These are phyloP conservation scores for Tenualosa ilisha DNA, from an alignment of 2,797 vertebrate genomes.

Conservation along the genomic window DNA sequence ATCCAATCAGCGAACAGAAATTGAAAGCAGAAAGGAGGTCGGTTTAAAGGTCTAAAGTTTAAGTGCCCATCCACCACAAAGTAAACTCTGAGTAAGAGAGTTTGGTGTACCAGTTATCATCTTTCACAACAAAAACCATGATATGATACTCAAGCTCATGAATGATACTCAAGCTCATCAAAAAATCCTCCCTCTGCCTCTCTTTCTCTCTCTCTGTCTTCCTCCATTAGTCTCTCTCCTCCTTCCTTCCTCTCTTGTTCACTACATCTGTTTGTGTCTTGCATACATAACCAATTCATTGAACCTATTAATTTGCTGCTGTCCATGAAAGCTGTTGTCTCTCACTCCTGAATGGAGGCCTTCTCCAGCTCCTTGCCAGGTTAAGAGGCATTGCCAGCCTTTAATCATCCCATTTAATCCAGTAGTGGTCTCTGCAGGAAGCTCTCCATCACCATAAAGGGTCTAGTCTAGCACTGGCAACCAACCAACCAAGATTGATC, in stretches of 20 bases:
- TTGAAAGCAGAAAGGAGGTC: too few species aligned
- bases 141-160: not conserved
- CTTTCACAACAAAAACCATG: not conserved
- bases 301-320: not conserved
- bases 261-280: not conserved
- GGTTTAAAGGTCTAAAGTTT: too few species aligned
- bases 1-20: too few species aligned
- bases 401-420: conserved; percentile 19
- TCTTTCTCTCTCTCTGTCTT: not conserved
- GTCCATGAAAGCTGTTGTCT: conserved; percentile 14
- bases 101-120: too few species aligned
- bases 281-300: not conserved
- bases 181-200: not conserved
- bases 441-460: not conserved
- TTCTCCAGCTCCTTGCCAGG: not conserved
- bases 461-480: not conserved
- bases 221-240: not conserved
- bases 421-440: not conserved
- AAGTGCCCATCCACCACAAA: too few species aligned
- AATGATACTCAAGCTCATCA: not conserved
- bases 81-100: too few species aligned
- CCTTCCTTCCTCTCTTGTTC: not conserved
- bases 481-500: not conserved
- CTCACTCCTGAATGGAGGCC: not conserved
- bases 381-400: not conserved